Base-by-base conservation (phyloP, 2,113 vertebrate species). In the Ageneiosus marmoratus region DNA sequence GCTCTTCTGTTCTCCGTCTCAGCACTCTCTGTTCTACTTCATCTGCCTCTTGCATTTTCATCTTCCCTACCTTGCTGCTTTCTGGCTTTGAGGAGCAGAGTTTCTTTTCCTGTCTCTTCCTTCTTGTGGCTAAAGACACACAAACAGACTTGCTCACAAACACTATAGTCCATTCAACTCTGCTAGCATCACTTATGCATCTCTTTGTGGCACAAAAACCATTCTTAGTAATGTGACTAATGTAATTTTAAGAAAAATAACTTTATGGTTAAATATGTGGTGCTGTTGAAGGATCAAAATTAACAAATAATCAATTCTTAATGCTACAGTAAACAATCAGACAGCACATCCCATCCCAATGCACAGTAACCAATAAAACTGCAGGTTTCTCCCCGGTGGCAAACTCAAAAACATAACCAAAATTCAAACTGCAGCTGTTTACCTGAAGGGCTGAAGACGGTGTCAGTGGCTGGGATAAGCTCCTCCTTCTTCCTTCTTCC, bases 401-500 rank as follows among this genome's bases (percentile, higher is more conserved):
- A 22, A 53, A 41, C 37, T 41, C 37, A 41, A 41, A 41, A 41
- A 3, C 37, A 41, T 3, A 41, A 41, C 37, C 37, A 41, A 41
- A 41, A 41, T 3, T 60, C 58, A 60, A 10, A 60, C 24, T 0
- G 1, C 58, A 29, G 4, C 12, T 24, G 32, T 76, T 55, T 55
- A 76, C 73, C 73, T 76, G 29, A 11, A 76, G 50, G 10, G 15
- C 73, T 55, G 50, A 50, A 55, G 50, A 75, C 8, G 2, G 16
- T 53, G 13, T 27, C 1, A 50, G n/a, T 16, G 15, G n/a, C 46
- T 74, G 44, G 5, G 11, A 29, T 74, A 55, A 55, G 82, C 81
- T 92, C 74, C 83, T 92, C 75, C 88, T 90, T 53, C 88, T 93
- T 80, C 93, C 92, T 69, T 22, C 5, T 29, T 5, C 50, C 16